phyloP scores from a whole-genome alignment of 2,888 invertebrate genomes.

The Ecdyonurus torrentis region DNA sequence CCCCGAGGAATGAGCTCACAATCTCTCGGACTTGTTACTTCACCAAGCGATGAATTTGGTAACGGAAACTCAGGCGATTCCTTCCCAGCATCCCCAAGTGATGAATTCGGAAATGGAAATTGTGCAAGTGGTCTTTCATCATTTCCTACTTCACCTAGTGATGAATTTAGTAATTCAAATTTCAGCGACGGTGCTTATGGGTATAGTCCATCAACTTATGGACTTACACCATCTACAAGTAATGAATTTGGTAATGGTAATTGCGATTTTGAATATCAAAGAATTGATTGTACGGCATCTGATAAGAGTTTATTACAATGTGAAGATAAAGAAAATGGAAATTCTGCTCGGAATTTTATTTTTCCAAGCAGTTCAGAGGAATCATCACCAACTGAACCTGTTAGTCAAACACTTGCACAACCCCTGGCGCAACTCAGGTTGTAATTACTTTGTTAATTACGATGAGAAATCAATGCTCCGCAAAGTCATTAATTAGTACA shows the following conservation, averaged over 20 bases:
- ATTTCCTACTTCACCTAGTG: background rate
- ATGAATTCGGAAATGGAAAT: background rate
- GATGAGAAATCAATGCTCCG: too few relatives aligned
- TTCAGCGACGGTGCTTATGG: too few relatives aligned
- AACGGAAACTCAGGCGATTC: background rate
- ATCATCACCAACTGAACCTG: conserved; percentile 34
- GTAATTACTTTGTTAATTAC: too few relatives aligned
- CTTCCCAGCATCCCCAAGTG: background rate
- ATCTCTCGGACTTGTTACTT: background rate
- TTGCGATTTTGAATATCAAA: too few relatives aligned
- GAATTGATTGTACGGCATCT: background rate
- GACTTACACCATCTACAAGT: background rate
- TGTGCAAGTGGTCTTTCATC: background rate
- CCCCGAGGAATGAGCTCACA: background rate
- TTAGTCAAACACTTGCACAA: conserved; percentile 21
- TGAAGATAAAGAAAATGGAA: background rate
- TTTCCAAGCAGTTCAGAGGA: conserved; percentile 30
- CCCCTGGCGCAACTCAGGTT: background rate
- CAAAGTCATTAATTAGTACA: too few relatives aligned
- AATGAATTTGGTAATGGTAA: background rate
- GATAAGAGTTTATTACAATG: background rate
- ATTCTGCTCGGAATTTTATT: background rate
- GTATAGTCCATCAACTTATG: background rate
- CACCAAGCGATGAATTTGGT: background rate
- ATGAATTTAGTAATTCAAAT: background rate